Evolutionary conservation across 2,113 vertebrate genomes (phyloP).

Genomic region (Marmota flaviventris): DNA sequence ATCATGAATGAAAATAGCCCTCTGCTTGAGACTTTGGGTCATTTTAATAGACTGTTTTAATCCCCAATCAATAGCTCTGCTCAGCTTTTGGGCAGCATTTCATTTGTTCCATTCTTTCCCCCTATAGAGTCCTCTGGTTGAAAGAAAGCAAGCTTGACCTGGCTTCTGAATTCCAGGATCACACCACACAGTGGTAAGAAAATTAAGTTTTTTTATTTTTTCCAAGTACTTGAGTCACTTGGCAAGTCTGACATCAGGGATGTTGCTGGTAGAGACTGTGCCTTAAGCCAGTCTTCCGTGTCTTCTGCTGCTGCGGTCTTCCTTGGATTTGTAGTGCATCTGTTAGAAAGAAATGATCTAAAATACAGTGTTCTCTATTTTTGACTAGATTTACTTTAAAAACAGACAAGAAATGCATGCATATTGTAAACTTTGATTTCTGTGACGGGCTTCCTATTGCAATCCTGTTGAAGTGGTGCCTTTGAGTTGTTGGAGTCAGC

Average conservation of each 20-base stretch:
- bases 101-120: background rate
- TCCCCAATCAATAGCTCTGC: background rate
- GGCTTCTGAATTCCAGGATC: background rate
- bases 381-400: background rate
- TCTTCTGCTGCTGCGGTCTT: too few species aligned
- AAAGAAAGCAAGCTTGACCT: background rate
- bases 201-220: background rate
- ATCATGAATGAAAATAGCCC: background rate
- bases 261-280: background rate
- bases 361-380: background rate
- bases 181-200: constrained; percentile 12
- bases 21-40: background rate
- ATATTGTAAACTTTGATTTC: background rate
- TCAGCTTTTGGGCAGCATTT: background rate
- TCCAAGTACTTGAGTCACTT: too few species aligned
- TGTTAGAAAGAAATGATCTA: background rate
- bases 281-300: background rate
- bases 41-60: background rate
- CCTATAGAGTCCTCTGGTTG: background rate
- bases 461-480: accelerated
- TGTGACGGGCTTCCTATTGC: background rate
- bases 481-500: accelerated
- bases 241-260: accelerated
- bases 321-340: background rate
- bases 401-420: background rate